phyloP scores from a whole-genome alignment of 2,797 vertebrate genomes.

The Pseudomugil gertrudae region DNA sequence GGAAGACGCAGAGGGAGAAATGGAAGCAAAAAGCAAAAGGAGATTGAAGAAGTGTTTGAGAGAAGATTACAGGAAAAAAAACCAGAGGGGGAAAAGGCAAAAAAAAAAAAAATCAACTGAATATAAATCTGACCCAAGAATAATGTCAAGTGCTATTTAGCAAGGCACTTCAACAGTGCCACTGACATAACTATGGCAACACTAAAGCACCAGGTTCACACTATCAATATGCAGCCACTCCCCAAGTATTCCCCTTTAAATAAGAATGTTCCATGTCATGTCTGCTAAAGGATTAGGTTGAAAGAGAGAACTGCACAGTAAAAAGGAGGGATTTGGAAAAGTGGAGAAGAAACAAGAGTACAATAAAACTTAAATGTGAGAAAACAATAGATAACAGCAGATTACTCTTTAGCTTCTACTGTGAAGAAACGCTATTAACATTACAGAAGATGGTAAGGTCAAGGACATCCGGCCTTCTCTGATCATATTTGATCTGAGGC shows the following conservation, averaged over 20 bases:
- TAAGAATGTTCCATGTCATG: slow-evolving; percentile 32
- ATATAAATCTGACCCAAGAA: slow-evolving; percentile 4
- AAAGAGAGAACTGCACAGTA: neutral
- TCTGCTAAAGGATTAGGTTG: slow-evolving; percentile 31
- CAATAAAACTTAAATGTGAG: slow-evolving; percentile 7
- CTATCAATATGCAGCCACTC: slow-evolving; percentile 27
- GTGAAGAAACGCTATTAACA: slow-evolving; percentile 9
- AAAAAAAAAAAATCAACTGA: neutral
- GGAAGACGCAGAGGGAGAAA: slow-evolving; percentile 39
- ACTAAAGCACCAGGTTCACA: slow-evolving; percentile 5
- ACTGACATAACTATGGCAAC: neutral
- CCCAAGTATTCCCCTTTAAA: slow-evolving; percentile 44
- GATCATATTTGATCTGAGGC: slow-evolving; percentile 45
- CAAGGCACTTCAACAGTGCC: slow-evolving; percentile 27
- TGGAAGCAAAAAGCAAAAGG: slow-evolving; percentile 31
- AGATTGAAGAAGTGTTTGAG: slow-evolving; percentile 2
- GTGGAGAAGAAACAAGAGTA: neutral
- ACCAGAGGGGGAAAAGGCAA: neutral
- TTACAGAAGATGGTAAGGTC: slow-evolving; percentile 39
- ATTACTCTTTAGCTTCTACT: neutral
- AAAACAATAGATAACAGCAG: neutral
- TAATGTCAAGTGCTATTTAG: slow-evolving; percentile 39
- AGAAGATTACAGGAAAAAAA: neutral
- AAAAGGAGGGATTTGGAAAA: slow-evolving; percentile 1
- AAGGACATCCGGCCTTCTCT: slow-evolving; percentile 30